Evolutionary conservation across 1,140 invertebrate species (phyloP).

Genomic region (Zeugodacus cucurbitae): DNA sequence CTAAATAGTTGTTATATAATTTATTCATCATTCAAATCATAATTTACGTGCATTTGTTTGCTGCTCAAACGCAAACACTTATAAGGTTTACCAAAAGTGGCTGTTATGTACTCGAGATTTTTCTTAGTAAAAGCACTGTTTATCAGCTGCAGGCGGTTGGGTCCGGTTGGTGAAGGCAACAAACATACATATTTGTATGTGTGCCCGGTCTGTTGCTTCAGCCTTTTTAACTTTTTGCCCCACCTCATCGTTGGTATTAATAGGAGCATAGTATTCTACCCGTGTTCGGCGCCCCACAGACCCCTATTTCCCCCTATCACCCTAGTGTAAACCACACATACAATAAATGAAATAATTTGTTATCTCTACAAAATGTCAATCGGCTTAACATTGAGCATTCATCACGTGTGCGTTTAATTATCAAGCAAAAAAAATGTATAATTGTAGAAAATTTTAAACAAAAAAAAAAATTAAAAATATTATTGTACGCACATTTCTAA

Average conservation of each 20-base stretch:
- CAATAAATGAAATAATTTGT: not conserved
- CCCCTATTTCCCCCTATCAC: not conserved
- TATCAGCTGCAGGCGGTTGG: too few species aligned
- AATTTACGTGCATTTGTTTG: too few species aligned
- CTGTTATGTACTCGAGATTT: too few species aligned
- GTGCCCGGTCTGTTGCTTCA: not conserved
- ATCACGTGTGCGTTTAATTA: not conserved
- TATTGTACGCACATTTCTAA: constrained; percentile 33
- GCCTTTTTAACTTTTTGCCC: not conserved
- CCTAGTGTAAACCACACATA: too few species aligned
- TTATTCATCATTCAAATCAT: too few species aligned
- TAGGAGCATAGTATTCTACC: not conserved
- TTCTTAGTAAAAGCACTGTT: too few species aligned
- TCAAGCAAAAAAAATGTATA: not conserved
- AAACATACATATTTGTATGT: too few species aligned
- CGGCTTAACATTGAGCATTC: not conserved
- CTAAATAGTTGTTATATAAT: too few species aligned
- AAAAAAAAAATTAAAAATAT: not conserved
- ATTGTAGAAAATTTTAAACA: not conserved
- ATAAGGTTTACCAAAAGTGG: too few species aligned
- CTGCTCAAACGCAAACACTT: too few species aligned
- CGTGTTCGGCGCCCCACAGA: not conserved
- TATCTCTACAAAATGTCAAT: not conserved
- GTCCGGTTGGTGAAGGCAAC: too few species aligned
- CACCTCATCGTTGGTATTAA: not conserved